phyloP scores from a whole-genome alignment of 2,888 invertebrate species.

The Lasioglossum vierecki region DNA sequence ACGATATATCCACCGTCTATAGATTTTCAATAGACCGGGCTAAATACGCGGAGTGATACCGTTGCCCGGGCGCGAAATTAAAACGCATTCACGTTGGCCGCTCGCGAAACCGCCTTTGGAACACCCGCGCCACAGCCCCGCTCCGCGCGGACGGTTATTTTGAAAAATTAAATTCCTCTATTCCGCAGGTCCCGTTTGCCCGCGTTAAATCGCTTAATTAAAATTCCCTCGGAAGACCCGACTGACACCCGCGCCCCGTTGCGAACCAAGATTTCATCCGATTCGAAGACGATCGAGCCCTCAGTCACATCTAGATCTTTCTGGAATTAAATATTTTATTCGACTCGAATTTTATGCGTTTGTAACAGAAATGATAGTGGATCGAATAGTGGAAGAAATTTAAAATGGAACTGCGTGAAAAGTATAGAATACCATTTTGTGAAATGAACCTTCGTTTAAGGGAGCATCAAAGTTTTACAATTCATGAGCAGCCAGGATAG shows the following conservation, averaged over 20 bases:
- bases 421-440: background rate
- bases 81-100: slow-evolving; percentile 35
- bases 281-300: background rate
- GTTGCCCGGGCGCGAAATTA: slow-evolving; percentile 36
- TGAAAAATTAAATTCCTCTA: slow-evolving; percentile 46
- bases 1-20: slow-evolving; percentile 41
- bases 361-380: background rate
- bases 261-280: no score
- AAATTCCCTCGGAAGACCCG: no score
- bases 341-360: background rate
- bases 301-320: background rate
- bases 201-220: slow-evolving; percentile 45
- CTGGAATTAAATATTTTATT: background rate
- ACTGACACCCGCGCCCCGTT: no score
- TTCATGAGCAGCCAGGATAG: background rate
- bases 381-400: no score
- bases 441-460: background rate
- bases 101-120: background rate
- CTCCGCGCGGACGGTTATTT: slow-evolving; percentile 22
- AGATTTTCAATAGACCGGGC: slow-evolving; percentile 51
- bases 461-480: background rate
- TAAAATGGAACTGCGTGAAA: background rate
- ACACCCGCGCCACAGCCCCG: background rate
- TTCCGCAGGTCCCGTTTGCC: background rate
- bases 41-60: slow-evolving; percentile 53